phyloP scores from a whole-genome alignment of 2,113 vertebrate genomes.

The Synchiropus splendidus region DNA sequence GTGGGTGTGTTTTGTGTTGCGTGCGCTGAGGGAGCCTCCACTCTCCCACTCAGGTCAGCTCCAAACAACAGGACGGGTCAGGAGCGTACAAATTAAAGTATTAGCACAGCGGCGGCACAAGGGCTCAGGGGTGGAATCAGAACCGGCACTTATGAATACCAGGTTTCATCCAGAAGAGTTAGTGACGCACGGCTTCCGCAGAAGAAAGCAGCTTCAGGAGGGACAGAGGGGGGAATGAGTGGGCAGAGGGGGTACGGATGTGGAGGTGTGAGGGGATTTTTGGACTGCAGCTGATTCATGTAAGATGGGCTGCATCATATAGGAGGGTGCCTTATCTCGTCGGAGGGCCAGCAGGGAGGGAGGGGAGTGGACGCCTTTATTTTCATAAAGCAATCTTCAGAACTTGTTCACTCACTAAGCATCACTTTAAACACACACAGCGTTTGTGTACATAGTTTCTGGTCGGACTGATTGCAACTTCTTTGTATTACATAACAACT shows the following conservation, averaged over 20 bases:
- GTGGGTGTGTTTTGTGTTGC: slow-evolving; percentile 2
- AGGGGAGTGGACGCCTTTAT: slow-evolving; percentile 24
- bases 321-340: slow-evolving; percentile 52
- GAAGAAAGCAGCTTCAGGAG: slow-evolving; percentile 31
- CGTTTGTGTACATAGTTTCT: slow-evolving; percentile 24
- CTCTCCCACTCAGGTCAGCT: slow-evolving; percentile 61
- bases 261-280: slow-evolving; percentile 60
- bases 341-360: slow-evolving; percentile 33
- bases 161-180: slow-evolving; percentile 49
- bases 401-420: no score
- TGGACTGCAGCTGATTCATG: slow-evolving; percentile 45
- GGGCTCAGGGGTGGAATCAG: slow-evolving; percentile 56
- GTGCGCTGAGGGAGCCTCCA: slow-evolving; percentile 22
- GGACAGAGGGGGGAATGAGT: slow-evolving; percentile 13
- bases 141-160: slow-evolving; percentile 55
- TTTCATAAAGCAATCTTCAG: slow-evolving; percentile 22
- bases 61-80: slow-evolving; percentile 54
- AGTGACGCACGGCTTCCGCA: slow-evolving; percentile 53
- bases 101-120: slow-evolving; percentile 50
- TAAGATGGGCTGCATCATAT: slow-evolving; percentile 46
- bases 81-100: slow-evolving; percentile 46
- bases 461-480: slow-evolving; percentile 37
- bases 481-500: slow-evolving; percentile 33
- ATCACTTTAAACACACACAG: slow-evolving; percentile 4
- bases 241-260: slow-evolving; percentile 28